These are phyloP conservation scores for Bombylius major DNA, from an alignment of 2,888 invertebrate genomes.

Conservation along the genomic window DNA sequence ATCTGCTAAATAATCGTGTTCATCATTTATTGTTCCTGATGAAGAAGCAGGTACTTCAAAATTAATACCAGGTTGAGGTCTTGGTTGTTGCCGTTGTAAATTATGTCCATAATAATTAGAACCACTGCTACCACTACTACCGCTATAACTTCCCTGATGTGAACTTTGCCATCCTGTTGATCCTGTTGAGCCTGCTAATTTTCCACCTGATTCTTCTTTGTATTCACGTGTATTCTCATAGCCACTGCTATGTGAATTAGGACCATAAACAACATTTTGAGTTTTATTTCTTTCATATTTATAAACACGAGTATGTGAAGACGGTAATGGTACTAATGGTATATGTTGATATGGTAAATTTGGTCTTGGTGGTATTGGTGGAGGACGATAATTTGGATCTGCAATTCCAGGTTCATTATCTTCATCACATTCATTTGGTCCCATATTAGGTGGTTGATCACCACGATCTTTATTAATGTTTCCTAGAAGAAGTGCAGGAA, in stretches of 20 bases:
- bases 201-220: neutral
- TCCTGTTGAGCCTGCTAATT: neutral
- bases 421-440: conserved; percentile 23
- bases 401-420: conserved; percentile 29
- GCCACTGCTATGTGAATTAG: neutral
- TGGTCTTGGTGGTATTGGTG: conserved; percentile 5
- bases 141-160: neutral
- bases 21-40: conserved; percentile 3
- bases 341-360: conserved; percentile 1
- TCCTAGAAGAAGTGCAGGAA: conserved; percentile 14
- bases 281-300: neutral
- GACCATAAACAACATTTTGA: neutral
- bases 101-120: neutral
- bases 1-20: conserved; percentile 6
- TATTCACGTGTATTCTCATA: neutral
- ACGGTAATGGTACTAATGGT: conserved; percentile 2
- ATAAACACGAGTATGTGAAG: neutral
- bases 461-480: conserved; percentile 31
- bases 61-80: neutral
- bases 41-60: neutral
- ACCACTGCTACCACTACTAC: neutral
- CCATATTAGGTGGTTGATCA: conserved; percentile 34
- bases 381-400: conserved; percentile 12
- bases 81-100: neutral
- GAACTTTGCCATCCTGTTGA: neutral